Percentiles rank a stretch among this genome's conserved stretches.
phyloP scores from a whole-genome alignment of 1,140 invertebrate species.

The Acromyrmex heyeri region DNA sequence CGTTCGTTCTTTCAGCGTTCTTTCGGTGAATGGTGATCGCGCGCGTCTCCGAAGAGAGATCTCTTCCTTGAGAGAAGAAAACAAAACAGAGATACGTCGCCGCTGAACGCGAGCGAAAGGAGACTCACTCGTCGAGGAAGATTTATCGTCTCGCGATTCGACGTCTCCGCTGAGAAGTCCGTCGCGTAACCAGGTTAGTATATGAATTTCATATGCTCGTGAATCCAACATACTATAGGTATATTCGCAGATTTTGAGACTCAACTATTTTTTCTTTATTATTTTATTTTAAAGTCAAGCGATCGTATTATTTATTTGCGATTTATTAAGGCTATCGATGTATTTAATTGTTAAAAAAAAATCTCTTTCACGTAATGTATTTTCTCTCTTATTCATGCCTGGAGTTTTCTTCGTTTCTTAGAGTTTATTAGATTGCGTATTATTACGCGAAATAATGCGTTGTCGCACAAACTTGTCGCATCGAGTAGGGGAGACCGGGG shows the following conservation, averaged over 20 bases:
- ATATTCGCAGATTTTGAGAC: not conserved
- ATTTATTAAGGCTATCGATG: not conserved
- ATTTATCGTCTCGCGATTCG: constrained; percentile 48
- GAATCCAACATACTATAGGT: not conserved
- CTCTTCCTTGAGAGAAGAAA: constrained; percentile 25
- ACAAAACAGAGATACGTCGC: constrained; percentile 1
- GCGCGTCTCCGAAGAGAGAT: constrained; percentile 37
- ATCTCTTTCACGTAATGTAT: not conserved
- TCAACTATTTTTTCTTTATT: not conserved
- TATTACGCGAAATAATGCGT: not conserved
- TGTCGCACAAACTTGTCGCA: not conserved
- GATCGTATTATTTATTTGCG: not conserved
- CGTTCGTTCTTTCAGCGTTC: constrained; percentile 18
- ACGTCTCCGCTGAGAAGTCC: not conserved
- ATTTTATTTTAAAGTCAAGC: not conserved
- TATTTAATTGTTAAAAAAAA: not conserved
- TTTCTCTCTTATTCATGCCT: not conserved
- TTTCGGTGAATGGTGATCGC: constrained; percentile 11
- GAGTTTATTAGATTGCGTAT: not conserved
- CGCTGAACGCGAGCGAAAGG: constrained; percentile 41
- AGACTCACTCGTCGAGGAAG: constrained; percentile 30
- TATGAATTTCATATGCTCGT: not conserved
- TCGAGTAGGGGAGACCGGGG: not conserved
- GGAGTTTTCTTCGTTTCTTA: not conserved
- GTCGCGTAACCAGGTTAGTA: constrained; percentile 5